A percentile compares a stretch with the other conserved stretches of the same genome.
phyloP scores from a whole-genome alignment of 2,113 vertebrate genomes.

The Zapus hudsonius region DNA sequence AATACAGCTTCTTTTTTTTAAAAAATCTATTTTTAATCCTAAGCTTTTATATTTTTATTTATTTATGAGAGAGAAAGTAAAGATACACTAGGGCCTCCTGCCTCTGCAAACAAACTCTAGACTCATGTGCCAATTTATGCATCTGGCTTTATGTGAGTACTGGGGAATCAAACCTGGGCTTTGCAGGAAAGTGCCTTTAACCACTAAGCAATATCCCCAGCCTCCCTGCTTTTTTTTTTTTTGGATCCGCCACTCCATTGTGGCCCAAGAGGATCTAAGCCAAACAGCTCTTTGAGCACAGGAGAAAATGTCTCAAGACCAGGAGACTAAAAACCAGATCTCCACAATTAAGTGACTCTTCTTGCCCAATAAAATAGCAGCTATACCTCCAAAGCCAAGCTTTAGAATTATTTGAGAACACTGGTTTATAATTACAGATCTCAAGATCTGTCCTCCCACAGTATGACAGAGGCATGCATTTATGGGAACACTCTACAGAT shows the following conservation, averaged over 20 bases:
- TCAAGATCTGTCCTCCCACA: neutral
- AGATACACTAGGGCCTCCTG: too few relatives aligned
- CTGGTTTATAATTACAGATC: neutral
- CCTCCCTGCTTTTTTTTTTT: neutral
- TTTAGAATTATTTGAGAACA: neutral
- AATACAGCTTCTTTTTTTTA: neutral
- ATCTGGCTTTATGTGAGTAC: too few relatives aligned
- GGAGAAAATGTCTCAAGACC: neutral
- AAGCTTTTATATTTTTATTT: too few relatives aligned
- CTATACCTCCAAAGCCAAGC: neutral
- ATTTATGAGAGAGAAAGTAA: too few relatives aligned
- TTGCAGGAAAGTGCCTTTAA: too few relatives aligned
- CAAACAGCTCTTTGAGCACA: neutral
- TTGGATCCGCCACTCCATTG: neutral
- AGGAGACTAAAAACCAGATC: neutral
- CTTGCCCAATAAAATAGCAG: neutral
- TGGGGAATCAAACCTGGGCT: too few relatives aligned
- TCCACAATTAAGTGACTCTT: neutral
- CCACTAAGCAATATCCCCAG: too few relatives aligned
- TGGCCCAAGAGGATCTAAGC: neutral
- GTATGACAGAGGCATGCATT: neutral
- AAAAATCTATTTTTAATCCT: too few relatives aligned
- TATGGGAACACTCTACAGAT: constrained; percentile 12
- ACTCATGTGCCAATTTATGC: too few relatives aligned
- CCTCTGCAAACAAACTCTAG: too few relatives aligned